Base-by-base conservation (phyloP, 2,888 invertebrate species). In the Phalera bucephala region DNA sequence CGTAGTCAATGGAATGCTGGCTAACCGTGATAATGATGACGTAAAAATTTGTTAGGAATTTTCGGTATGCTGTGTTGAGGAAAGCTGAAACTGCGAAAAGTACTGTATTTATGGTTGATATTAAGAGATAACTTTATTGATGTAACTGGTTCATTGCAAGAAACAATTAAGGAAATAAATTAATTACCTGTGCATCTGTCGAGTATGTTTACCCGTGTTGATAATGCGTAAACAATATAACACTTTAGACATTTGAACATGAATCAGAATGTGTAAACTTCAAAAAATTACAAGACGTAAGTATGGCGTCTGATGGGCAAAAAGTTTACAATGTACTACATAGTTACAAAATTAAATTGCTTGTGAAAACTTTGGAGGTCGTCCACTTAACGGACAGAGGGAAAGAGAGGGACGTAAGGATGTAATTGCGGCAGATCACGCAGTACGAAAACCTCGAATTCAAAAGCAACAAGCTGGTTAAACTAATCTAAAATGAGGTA, bases 11-110 rank as follows among this genome's bases (percentile, higher is more conserved):
- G 57, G 69, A 70, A 71, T 72, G 67, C 70, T 64, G 61, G 64
- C 61, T 77, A 68, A 75, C 71, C 55, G 72, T 65, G 71, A 74
- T 78, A 71, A 79, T 67, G 52, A 66, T 64, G 64, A 64, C 50
- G 58, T 61, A 56, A 60, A 57, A 45, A 59, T 35, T 26, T 40
- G 40, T 47, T 47, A 45, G 45, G 45, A 47, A 44, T 50, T 46
- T 46, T 47, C 49, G 31, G 52, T 46, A 49, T 48, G 17, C n/a
- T n/a, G 31, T 46, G 40, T 28, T 43, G 31, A 48, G 54, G 56
- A 56, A 57, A 53, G 53, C 36, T 40, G 39, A 42, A 39, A 32
- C 25, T 46, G 26, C 41, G 35, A 27, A 21, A 30, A 19, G 5
- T 5, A 9, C 15, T 25, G 29, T 32, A 37, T 25, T 20, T n/a